Percentiles rank a stretch among this genome's conserved stretches.
Evolutionary conservation across 2,113 vertebrate species (phyloP).

Genomic region (Eulemur rufifrons): DNA sequence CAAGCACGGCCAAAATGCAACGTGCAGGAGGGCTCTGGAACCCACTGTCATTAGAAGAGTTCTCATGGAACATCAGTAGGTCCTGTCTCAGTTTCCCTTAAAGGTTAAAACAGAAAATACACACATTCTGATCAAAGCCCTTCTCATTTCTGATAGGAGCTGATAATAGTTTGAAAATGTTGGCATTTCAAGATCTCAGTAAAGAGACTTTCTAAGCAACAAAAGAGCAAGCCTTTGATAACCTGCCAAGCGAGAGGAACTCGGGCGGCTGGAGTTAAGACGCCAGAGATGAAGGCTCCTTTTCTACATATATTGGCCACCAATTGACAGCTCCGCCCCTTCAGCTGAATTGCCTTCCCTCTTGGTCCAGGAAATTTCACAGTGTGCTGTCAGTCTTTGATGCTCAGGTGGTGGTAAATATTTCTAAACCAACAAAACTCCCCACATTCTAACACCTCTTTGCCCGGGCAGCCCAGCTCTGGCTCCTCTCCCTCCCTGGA

Average conservation of each 20-base stretch:
- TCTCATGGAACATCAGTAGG: not conserved
- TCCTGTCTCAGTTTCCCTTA: not conserved
- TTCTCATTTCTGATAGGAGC: not conserved
- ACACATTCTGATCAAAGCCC: not conserved
- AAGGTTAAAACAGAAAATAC: conserved; percentile 48
- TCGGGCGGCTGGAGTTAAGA: not conserved
- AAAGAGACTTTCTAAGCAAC: conserved; percentile 13
- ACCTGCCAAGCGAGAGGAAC: not conserved
- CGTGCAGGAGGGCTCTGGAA: not conserved
- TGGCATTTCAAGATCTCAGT: conserved; percentile 34
- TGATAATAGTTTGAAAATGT: not conserved
- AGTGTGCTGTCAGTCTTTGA: conserved; percentile 64
- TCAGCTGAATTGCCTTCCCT: not conserved
- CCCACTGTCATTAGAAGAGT: not conserved
- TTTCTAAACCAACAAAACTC: conserved; percentile 10
- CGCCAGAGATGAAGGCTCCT: not conserved
- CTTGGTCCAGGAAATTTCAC: conserved; percentile 32
- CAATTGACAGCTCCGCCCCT: not conserved
- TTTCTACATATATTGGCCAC: not conserved
- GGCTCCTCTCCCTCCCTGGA: not conserved
- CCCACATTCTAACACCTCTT: not conserved
- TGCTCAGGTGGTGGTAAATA: conserved; percentile 30
- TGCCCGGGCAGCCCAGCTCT: not conserved
- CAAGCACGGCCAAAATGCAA: not conserved
- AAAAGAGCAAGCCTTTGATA: conserved; percentile 38